A percentile compares a stretch with the other conserved stretches of the same genome.
Evolutionary conservation across 2,113 vertebrate genomes (phyloP).

Genomic region (Dolichotis patagonum): DNA sequence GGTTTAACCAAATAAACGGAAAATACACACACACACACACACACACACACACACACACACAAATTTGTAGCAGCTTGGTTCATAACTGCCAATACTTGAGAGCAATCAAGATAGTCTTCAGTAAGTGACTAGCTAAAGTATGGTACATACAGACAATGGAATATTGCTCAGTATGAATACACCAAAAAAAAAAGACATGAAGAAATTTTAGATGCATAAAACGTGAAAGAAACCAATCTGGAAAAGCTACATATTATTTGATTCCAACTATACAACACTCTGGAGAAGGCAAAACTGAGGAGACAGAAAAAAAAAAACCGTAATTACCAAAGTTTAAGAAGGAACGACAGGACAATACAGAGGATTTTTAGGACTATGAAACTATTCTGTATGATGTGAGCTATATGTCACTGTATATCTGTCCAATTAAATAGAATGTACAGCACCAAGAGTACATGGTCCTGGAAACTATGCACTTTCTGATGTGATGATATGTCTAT

Average conservation of each 20-base stretch:
- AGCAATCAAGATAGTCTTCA: constrained; percentile 6
- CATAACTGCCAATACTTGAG: background rate
- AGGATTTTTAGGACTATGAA: background rate
- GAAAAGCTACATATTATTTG: background rate
- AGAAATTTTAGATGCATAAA: background rate
- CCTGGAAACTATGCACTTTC: background rate
- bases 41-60: no score
- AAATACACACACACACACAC: background rate
- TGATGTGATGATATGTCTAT: background rate
- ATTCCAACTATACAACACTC: background rate
- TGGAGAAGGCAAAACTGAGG: background rate
- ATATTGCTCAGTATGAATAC: background rate
- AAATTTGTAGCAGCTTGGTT: background rate
- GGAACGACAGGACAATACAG: background rate
- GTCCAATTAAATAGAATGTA: background rate
- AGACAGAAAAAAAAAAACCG: background rate
- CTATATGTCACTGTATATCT: background rate
- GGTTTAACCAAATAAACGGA: constrained; percentile 10
- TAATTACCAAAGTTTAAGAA: background rate
- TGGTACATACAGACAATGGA: background rate
- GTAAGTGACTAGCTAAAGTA: background rate
- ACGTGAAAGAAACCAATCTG: constrained; percentile 30
- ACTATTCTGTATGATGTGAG: background rate
- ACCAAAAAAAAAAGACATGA: background rate
- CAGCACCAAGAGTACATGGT: background rate